Evolutionary conservation across 2,888 invertebrate genomes (phyloP), one percentile per base, ranked within the genome.

Genomic region (Aplocera efformata): DNA sequence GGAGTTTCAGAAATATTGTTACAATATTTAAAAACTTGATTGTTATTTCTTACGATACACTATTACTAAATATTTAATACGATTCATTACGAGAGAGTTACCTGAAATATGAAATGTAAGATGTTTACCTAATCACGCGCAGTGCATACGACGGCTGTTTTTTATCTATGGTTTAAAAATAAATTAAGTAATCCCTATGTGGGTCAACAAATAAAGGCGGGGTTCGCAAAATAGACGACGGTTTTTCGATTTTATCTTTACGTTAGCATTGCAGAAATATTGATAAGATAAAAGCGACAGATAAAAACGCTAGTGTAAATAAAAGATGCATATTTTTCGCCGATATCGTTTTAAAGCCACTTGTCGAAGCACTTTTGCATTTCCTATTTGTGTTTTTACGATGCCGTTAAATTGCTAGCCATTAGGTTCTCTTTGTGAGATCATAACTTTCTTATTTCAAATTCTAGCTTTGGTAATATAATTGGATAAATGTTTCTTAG

Each of bases 141-240:
- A 17, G 13, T 17, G 13, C 13, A 17, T 17, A 17, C 2, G 2
- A 17, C 13, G n/a, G n/a, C 9, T 33, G 11, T 10, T 6, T 8
- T 30, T 33, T 44, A 39, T 35, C 34, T 48, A 42, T 33, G 48
- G 50, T 63, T 54, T 53, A 72, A 74, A 71, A 72, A 75, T 71
- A 75, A 50, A 72, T 76, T 75, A 72, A 64, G 58, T 38, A 46
- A 60, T 60, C 58, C 52, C 53, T 74, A 84, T 77, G 67, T 84
- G 63, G 84, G 84, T 80, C 79, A 82, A 59, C 76, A 80, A 85
- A 85, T 76, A 84, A 72, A 80, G 85, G 85, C 63, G 76, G 69
- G 72, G 81, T 78, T 78, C 63, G 84, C 85, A 62, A 83, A 85
- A 83, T 74, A 76, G 63, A 70, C 50, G 52, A 50, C 55, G 63